Percentiles rank a stretch among this genome's conserved stretches.
phyloP scores from a whole-genome alignment of 1,140 invertebrate genomes.

The Heliconius melpomene region DNA sequence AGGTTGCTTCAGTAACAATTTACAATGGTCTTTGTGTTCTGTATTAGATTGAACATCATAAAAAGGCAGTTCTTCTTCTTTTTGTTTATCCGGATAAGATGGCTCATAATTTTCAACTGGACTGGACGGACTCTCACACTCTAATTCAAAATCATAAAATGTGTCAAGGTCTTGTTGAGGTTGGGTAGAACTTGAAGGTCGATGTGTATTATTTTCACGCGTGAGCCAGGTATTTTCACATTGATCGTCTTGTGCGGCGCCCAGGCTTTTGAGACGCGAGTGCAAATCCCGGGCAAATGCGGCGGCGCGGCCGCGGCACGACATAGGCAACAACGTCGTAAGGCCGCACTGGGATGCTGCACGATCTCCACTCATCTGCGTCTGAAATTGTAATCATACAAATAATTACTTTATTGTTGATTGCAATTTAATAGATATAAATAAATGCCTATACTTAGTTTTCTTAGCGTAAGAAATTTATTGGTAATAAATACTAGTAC shows the following conservation, averaged over 20 bases:
- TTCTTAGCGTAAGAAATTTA: too few species aligned
- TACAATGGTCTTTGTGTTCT: slow-evolving; percentile 60
- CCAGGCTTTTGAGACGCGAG: slow-evolving; percentile 86
- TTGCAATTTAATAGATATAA: too few species aligned
- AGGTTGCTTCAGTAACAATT: slow-evolving; percentile 58
- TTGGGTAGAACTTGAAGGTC: slow-evolving; percentile 68
- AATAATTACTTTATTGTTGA: not conserved
- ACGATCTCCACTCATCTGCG: slow-evolving; percentile 79
- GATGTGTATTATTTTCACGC: slow-evolving; percentile 56
- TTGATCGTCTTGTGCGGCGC: slow-evolving; percentile 74
- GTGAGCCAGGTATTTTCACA: slow-evolving; percentile 79
- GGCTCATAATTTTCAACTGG: slow-evolving; percentile 84
- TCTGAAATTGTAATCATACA: slow-evolving; percentile 57
- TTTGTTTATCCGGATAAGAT: slow-evolving; percentile 70
- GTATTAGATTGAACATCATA: slow-evolving; percentile 72
- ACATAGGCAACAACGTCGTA: slow-evolving; percentile 82
- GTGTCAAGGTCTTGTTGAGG: slow-evolving; percentile 78
- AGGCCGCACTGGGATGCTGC: slow-evolving; percentile 76
- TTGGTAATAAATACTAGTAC: too few species aligned
- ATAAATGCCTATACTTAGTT: too few species aligned
- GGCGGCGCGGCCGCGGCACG: slow-evolving; percentile 89
- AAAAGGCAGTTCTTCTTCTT: slow-evolving; percentile 78
- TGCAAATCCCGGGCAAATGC: slow-evolving; percentile 89
- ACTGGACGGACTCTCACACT: slow-evolving; percentile 84
- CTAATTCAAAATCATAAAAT: slow-evolving; percentile 82